Conservation (phyloP, 2,113 vertebrate species). For the Colius striatus region DNA sequence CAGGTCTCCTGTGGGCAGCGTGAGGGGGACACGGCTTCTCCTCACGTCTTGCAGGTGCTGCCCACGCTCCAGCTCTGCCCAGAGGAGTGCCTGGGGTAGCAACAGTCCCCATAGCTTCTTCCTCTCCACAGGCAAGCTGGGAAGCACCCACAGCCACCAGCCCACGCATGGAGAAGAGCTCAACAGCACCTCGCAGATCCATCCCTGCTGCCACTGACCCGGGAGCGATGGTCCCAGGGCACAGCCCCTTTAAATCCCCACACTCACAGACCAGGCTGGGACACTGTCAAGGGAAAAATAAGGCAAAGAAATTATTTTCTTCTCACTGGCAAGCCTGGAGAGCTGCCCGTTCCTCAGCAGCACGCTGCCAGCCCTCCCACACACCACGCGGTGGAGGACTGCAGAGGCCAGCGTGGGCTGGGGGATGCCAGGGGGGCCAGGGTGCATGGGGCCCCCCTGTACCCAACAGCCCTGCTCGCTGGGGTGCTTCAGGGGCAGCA, state of each 20-base stretch:
- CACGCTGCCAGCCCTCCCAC: slow-evolving; percentile 51
- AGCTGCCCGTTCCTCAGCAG: slow-evolving; percentile 54
- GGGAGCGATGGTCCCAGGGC: accelerated
- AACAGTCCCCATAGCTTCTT: neutral
- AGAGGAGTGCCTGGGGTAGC: neutral
- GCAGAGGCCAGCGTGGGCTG: slow-evolving; percentile 21
- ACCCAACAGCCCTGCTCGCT: neutral
- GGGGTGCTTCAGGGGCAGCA: accelerated
- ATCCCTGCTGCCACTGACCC: neutral
- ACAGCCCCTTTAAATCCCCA: slow-evolving; percentile 50
- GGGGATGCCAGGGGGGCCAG: neutral
- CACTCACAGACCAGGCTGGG: neutral
- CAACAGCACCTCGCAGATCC: accelerated
- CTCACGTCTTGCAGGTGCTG: accelerated
- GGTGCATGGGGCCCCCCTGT: accelerated
- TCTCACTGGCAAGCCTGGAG: slow-evolving; percentile 49
- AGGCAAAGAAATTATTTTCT: slow-evolving; percentile 62
- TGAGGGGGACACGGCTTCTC: neutral
- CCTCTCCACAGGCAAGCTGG: neutral
- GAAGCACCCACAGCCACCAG: neutral
- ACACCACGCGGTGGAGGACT: neutral
- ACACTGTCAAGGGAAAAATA: slow-evolving; percentile 32
- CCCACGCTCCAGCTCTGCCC: neutral
- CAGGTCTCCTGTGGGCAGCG: neutral
- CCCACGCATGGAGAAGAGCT: neutral